Evolutionary conservation across 2,113 vertebrate species (phyloP).

Genomic region (Apodemus speciosus): DNA sequence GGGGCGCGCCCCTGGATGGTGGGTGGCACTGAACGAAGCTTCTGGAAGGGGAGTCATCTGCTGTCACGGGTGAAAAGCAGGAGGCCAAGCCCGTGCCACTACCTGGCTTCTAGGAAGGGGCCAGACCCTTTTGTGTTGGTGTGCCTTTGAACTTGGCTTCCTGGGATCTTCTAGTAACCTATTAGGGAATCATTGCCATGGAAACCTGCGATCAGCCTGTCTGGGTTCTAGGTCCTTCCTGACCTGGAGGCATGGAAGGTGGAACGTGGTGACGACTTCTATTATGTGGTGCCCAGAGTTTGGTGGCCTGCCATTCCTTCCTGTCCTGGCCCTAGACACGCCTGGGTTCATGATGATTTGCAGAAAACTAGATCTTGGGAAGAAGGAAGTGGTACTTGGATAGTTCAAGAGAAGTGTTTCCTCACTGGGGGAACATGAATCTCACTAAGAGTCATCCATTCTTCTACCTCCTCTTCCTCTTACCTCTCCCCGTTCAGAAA

Average conservation of each 20-base stretch:
- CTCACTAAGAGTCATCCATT: not conserved
- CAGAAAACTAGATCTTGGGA: slow-evolving; percentile 8
- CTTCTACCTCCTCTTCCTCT: not conserved
- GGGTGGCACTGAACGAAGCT: rapidly evolving
- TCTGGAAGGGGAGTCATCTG: not conserved
- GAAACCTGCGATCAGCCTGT: not conserved
- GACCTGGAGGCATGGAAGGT: not conserved
- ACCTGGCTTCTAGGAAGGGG: not conserved
- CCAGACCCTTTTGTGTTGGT: not conserved
- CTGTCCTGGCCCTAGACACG: too few relatives aligned
- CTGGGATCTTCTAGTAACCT: not conserved
- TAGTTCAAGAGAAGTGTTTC: not conserved
- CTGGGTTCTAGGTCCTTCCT: not conserved
- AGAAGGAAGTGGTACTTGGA: not conserved
- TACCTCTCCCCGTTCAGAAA: not conserved
- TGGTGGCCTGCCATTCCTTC: not conserved
- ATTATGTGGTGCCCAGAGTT: not conserved
- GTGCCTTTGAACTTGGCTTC: not conserved
- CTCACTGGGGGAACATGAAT: not conserved
- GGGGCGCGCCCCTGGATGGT: not conserved
- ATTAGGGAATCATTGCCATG: slow-evolving; percentile 16
- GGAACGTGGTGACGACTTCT: not conserved
- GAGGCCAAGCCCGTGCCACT: not conserved
- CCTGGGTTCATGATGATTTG: slow-evolving; percentile 46
- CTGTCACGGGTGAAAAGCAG: not conserved